These are phyloP conservation scores for Cephus rjabovi DNA, from an alignment of 2,888 invertebrate genomes.

Conservation along the genomic window DNA sequence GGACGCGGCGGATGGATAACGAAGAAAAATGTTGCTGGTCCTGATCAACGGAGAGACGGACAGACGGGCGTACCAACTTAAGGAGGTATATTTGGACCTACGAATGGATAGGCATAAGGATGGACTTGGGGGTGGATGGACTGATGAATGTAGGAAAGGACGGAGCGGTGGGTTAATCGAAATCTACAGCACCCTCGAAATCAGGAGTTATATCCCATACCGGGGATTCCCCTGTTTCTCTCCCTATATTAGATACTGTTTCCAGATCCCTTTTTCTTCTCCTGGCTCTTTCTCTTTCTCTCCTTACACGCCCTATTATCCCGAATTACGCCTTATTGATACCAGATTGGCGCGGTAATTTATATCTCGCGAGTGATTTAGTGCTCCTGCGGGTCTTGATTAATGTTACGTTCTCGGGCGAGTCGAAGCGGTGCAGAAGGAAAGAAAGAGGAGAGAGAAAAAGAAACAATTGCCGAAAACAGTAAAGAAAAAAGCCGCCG, in stretches of 20 bases:
- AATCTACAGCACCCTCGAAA: slow-evolving; percentile 48
- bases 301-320: slow-evolving; percentile 43
- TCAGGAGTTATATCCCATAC: slow-evolving; percentile 47
- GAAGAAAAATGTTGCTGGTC: slow-evolving; percentile 45
- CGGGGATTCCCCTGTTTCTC: slow-evolving; percentile 16
- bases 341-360: slow-evolving; percentile 48
- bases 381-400: slow-evolving; percentile 1
- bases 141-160: slow-evolving; percentile 17
- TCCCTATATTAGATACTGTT: slow-evolving; percentile 8
- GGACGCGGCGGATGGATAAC: slow-evolving; percentile 28
- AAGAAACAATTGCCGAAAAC: slow-evolving; percentile 22
- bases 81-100: not conserved
- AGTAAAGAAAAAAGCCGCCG: slow-evolving; percentile 11
- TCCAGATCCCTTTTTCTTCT: slow-evolving; percentile 1
- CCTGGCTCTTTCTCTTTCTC: slow-evolving; percentile 2
- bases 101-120: not conserved
- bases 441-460: slow-evolving; percentile 4
- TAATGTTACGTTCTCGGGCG: not conserved
- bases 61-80: not conserved
- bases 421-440: not conserved
- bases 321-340: slow-evolving; percentile 51
- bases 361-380: slow-evolving; percentile 44
- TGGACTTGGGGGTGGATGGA: slow-evolving; percentile 22
- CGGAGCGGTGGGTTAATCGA: slow-evolving; percentile 41
- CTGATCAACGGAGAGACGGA: not conserved